Conservation (phyloP, 2,888 invertebrate species). For the Acholoe squamosa region DNA sequence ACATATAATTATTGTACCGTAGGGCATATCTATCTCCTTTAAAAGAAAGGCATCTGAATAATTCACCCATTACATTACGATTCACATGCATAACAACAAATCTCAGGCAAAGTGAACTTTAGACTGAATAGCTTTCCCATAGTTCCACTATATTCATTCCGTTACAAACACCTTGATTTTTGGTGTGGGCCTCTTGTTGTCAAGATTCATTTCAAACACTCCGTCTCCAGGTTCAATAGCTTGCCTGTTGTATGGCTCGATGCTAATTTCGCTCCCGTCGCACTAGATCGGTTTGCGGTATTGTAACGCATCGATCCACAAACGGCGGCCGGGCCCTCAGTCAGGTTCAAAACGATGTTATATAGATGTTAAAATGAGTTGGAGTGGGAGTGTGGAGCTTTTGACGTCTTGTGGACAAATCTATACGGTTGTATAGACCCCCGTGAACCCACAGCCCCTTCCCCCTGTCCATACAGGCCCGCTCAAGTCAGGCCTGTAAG, state of each 20-base stretch:
- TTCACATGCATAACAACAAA: too few species aligned
- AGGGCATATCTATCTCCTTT: too few species aligned
- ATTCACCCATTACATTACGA: too few species aligned
- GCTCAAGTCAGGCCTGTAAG: slow-evolving; percentile 25
- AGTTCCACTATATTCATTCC: too few species aligned
- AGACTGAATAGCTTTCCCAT: too few species aligned
- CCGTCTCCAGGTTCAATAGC: neutral
- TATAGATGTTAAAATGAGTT: slow-evolving; percentile 9
- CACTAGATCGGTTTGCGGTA: neutral
- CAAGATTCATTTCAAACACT: neutral
- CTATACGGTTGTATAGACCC: neutral
- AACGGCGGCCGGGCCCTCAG: neutral
- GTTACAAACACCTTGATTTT: too few species aligned
- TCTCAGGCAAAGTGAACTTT: too few species aligned
- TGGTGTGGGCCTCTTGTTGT: too few species aligned
- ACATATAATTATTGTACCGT: too few species aligned
- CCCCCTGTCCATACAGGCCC: neutral
- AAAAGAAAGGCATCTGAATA: too few species aligned
- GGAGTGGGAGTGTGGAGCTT: neutral
- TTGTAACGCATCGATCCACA: neutral
- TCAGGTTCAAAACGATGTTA: slow-evolving; percentile 14
- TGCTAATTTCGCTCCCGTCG: neutral
- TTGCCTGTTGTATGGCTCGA: neutral
- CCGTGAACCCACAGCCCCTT: neutral
- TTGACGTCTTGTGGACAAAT: slow-evolving; percentile 17